These are phyloP conservation scores for Ia io DNA, from an alignment of 2,113 vertebrate species.

Conservation along the genomic window DNA sequence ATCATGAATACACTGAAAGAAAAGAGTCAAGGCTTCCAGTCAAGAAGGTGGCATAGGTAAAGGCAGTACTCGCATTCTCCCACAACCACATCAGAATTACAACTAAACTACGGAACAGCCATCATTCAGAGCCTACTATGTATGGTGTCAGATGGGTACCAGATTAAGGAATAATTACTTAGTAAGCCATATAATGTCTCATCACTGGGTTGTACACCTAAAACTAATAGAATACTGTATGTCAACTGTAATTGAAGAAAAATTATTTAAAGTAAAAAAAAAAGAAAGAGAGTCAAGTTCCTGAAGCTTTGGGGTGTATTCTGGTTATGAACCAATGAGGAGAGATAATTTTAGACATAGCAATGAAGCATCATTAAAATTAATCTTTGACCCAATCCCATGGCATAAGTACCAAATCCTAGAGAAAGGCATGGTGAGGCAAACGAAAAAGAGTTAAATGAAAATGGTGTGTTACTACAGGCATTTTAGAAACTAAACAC, in stretches of 20 bases:
- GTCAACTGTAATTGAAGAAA: not conserved
- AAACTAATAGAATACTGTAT: not conserved
- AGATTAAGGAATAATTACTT: not conserved
- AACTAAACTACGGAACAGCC: not conserved
- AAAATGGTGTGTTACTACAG: not conserved
- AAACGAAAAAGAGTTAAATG: not conserved
- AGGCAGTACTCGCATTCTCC: not conserved
- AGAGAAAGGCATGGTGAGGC: not conserved
- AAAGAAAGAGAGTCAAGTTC: not conserved
- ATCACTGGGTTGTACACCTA: not conserved
- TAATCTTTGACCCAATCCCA: not conserved
- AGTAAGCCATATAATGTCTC: not conserved
- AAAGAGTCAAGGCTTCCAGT: not conserved
- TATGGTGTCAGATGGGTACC: not conserved
- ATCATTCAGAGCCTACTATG: not conserved
- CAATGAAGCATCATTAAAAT: not conserved
- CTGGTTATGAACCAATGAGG: not conserved
- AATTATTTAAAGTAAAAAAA: not conserved
- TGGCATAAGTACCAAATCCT: not conserved
- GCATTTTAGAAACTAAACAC: not conserved
- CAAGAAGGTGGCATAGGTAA: not conserved
- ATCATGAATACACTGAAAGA: not conserved
- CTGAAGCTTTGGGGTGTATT: not conserved
- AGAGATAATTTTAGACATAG: not conserved
- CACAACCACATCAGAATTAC: not conserved